These are phyloP conservation scores for Nerophis ophidion DNA, from an alignment of 2,113 vertebrate genomes.

Conservation along the genomic window DNA sequence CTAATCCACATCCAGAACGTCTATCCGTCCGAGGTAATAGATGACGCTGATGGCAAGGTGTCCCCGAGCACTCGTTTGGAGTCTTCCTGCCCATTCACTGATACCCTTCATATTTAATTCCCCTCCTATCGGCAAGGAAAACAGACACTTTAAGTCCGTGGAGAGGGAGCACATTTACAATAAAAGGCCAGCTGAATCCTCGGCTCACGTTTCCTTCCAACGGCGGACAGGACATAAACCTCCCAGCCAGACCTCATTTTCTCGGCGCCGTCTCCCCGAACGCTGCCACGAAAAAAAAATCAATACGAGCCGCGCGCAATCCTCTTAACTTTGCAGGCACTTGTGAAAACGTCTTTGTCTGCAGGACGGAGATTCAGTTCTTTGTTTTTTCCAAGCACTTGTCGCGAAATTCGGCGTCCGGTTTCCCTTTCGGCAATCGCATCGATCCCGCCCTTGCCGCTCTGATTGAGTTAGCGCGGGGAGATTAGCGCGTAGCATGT, in stretches of 20 bases:
- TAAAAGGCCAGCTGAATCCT: conserved; percentile 62
- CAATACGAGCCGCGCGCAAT: conserved; percentile 65
- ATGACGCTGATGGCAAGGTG: conserved; percentile 72
- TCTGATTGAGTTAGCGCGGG: conserved; percentile 75
- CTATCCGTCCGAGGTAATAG: conserved; percentile 65
- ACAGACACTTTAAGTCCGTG: conserved; percentile 69
- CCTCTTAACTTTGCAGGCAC: conserved; percentile 57
- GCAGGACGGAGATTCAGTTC: conserved; percentile 32
- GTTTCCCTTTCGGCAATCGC: conserved; percentile 61
- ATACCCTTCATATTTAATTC: conserved; percentile 71
- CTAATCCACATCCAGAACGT: conserved; percentile 54
- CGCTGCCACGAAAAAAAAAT: conserved; percentile 61
- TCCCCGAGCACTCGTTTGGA: conserved; percentile 69
- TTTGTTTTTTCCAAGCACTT: conserved; percentile 17
- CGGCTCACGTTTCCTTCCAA: conserved; percentile 70
- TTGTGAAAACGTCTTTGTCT: conserved; percentile 51
- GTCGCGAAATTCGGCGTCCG: conserved; percentile 16
- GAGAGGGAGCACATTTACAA: conserved; percentile 68
- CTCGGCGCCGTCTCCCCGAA: conserved; percentile 68
- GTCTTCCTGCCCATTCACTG: conserved; percentile 69
- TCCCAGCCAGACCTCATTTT: conserved; percentile 72
- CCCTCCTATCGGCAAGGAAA: conserved; percentile 63
- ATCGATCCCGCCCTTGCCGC: conserved; percentile 77
- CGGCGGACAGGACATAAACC: conserved; percentile 71
- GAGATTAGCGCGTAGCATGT: conserved; percentile 70